Base-by-base conservation (phyloP, 2,888 invertebrate genomes). In the Nematopogon swammerdamellus region DNA sequence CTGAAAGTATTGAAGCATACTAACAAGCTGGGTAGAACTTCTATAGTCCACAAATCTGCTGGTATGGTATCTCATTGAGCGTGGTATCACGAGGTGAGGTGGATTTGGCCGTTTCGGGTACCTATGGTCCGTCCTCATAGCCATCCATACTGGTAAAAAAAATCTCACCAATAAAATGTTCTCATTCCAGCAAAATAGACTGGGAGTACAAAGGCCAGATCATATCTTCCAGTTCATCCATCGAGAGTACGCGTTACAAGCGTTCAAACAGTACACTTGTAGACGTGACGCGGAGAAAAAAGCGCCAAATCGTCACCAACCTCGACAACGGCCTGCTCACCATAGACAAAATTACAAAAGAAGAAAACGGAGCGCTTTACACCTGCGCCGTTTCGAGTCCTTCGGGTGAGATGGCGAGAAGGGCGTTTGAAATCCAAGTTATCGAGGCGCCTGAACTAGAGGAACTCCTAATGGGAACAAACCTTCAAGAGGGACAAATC, bases 401-500 rank as follows among this genome's bases (percentile, higher is more conserved):
- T 18, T 86, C 86, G 2, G 90, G 89, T 0, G 89, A 91, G 65
- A 87, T 88, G 64, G 89, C 89, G 29, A 86, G 88, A 54, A 81
- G 89, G 47, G 82, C 82, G 2, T 83, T 84, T 49, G 89, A 89
- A 61, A 85, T 90, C 53, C 85, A 86, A 60, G 82, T 90, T 10
- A 85, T 86, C 61, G 80, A 79, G 70, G 92, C 91, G 1, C 93
- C 93, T 0, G 85, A 91, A 47, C 81, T 93, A 60, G 92, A 92
- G 64, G 88, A 92, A 48, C 86, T 95, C 61, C 80, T 84, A 29
- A 87, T 95, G 58, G 91, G 92, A 0, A 84, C 85, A 49, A 90
- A 89, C 63, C 80, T 92, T 0, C 90, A 91, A 67, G 88, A 94
- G 74, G 89, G 91, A 45, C 88, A 92, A 64, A 82, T 93, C 57